Evolutionary conservation across 2,797 vertebrate species (phyloP), one percentile per base, ranked within the genome.

Genomic region (Kryptopterus vitreolus): DNA sequence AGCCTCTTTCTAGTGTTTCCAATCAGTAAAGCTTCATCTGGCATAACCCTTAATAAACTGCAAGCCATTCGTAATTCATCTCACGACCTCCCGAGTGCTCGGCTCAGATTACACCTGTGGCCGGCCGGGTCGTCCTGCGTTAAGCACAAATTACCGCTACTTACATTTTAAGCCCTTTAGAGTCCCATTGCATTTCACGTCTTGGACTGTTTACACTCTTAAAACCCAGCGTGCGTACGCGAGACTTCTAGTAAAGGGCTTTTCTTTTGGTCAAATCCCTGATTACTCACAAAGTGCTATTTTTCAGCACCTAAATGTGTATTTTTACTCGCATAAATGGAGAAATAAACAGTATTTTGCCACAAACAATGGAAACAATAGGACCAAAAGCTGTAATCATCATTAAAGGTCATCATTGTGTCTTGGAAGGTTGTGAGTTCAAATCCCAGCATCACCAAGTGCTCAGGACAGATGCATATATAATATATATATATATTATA

Each of bases 41-140:
- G 31, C 52, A 24, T 72, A 55, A 35, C n/a, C 50, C 18, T 26
- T 43, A 74, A 74, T 74, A 26, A 74, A 38, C 53, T 43, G 33
- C 15, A 58, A 58, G 33, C 38, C 58, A 43, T 43, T 58, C 22
- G 58, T 35, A 58, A 57, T 58, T 38, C 31, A 15, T 73, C 53
- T 57, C 52, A 4, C 6, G 38, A 35, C 10, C 31, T 22, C 4
- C 6, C 22, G 18, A 58, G 33, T 58, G 12, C 16, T 43, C n/a
- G 26, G 35, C 15, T 74, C 33, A 20, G 13, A 29, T 59, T 43
- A 74, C 22, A 57, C 52, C 29, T 57, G 20, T 53, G 31, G 13
- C 33, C 38, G 13, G 13, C 53, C 57, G 52, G 70, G 70, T 2
- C 53, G 38, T 43, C 71, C 33, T 38, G 20, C 48, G 24, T 69